Evolutionary conservation across 1,140 invertebrate species (phyloP).

Genomic region (Thrips palmi): DNA sequence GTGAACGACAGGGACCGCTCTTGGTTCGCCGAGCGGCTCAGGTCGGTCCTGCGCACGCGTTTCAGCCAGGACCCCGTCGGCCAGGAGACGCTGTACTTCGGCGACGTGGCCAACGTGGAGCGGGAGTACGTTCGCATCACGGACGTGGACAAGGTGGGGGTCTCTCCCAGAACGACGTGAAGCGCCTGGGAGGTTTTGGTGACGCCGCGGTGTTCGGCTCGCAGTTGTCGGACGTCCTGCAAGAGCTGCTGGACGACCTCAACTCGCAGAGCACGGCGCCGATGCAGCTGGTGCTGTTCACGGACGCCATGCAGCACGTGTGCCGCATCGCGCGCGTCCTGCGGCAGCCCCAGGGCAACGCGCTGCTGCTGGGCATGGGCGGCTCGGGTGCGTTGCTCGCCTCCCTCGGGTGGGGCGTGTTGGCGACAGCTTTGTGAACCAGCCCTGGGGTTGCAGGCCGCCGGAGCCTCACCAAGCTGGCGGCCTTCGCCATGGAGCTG

Average conservation of each 20-base stretch:
- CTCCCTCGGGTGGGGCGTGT: background rate
- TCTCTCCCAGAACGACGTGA: too few species aligned
- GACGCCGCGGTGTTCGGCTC: background rate
- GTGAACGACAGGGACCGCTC: conserved; percentile 37
- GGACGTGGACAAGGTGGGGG: conserved; percentile 32
- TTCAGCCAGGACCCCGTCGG: conserved; percentile 34
- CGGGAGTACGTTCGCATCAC: conserved; percentile 42
- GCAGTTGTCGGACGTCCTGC: conserved; percentile 20
- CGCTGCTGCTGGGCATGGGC: conserved; percentile 39
- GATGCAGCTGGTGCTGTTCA: conserved; percentile 49
- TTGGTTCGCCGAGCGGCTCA: conserved; percentile 35
- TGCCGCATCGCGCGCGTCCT: conserved; percentile 43
- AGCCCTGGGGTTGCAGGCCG: conserved; percentile 26
- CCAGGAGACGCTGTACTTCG: conserved; percentile 41
- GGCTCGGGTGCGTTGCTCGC: conserved; percentile 30
- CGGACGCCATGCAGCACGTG: conserved; percentile 45
- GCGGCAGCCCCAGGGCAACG: conserved; percentile 37
- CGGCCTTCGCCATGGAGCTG: conserved; percentile 38
- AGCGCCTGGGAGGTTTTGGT: background rate
- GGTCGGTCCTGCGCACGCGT: conserved; percentile 31
- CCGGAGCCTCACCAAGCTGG: conserved; percentile 41
- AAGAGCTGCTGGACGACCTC: conserved; percentile 41
- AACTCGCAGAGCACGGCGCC: conserved; percentile 43
- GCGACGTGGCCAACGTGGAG: conserved; percentile 40
- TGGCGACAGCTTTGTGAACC: background rate